These are phyloP conservation scores for Camponotus vicinus DNA, from an alignment of 1,140 invertebrate genomes.

Conservation along the genomic window DNA sequence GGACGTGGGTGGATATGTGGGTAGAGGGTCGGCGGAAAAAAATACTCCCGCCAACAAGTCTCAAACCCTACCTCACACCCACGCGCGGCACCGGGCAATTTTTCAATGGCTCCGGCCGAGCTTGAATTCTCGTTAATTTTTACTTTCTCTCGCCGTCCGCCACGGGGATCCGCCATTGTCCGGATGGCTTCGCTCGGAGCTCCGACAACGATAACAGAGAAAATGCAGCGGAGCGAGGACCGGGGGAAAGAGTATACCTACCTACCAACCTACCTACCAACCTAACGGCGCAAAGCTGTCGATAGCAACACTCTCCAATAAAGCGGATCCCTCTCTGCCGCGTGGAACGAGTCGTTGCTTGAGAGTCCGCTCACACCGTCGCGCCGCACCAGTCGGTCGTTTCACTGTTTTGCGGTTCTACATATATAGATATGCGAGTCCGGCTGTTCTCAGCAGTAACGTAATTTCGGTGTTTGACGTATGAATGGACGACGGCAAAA, in stretches of 20 bases:
- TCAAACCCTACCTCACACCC: conserved; percentile 71
- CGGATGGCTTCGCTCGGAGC: conserved; percentile 79
- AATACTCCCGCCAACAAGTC: conserved; percentile 74
- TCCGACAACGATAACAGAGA: conserved; percentile 84
- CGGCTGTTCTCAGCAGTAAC: conserved; percentile 73
- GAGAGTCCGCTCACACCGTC: conserved; percentile 58
- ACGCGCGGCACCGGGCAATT: conserved; percentile 80
- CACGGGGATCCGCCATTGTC: conserved; percentile 82
- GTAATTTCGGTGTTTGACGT: conserved; percentile 76
- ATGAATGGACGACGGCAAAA: conserved; percentile 55
- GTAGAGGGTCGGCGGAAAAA: conserved; percentile 60
- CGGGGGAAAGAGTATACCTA: conserved; percentile 72
- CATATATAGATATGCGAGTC: conserved; percentile 39
- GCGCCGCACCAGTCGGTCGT: conserved; percentile 46
- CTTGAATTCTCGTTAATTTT: conserved; percentile 86
- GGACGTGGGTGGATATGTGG: background rate
- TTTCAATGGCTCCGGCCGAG: conserved; percentile 84
- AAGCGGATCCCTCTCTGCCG: conserved; percentile 76
- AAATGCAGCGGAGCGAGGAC: conserved; percentile 82
- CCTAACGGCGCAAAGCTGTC: conserved; percentile 79
- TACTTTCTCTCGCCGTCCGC: conserved; percentile 84
- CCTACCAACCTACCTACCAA: conserved; percentile 76
- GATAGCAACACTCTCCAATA: conserved; percentile 84
- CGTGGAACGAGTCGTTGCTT: conserved; percentile 69
- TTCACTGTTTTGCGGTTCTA: conserved; percentile 66